Evolutionary conservation across 2,797 vertebrate genomes (phyloP).

Genomic region (Manis pentadactyla): DNA sequence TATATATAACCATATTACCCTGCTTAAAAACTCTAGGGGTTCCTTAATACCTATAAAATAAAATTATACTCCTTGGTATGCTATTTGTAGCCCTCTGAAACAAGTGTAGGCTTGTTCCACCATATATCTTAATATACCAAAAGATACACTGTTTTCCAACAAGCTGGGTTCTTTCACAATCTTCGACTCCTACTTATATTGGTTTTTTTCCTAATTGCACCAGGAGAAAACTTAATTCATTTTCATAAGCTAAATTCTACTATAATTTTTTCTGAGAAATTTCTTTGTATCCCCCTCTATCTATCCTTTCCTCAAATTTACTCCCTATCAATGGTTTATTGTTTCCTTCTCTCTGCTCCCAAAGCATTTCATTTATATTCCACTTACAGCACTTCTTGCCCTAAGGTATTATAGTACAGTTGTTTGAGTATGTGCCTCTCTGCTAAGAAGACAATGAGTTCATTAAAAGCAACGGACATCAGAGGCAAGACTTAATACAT

Average conservation of each 20-base stretch:
- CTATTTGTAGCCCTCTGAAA: neutral
- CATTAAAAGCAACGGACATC: neutral
- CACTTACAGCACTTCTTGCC: neutral
- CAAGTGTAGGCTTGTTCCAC: neutral
- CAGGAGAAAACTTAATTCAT: neutral
- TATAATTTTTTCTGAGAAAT: conserved; percentile 6
- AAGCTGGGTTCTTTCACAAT: neutral
- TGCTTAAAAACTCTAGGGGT: neutral
- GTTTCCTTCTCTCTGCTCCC: neutral
- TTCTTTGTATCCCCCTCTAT: neutral
- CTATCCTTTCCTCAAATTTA: neutral
- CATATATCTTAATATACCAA: neutral
- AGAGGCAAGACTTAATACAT: neutral
- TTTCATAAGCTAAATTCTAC: neutral
- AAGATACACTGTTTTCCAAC: neutral
- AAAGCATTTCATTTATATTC: conserved; percentile 9
- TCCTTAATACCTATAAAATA: neutral
- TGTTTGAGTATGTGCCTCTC: neutral
- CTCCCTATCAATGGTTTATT: neutral
- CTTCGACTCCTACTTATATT: neutral
- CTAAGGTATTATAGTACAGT: neutral
- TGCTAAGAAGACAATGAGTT: neutral
- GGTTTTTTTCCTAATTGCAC: neutral
- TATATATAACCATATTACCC: neutral
- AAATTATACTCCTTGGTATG: neutral